phyloP scores from a whole-genome alignment of 2,113 vertebrate species.

The Nansenia antarctica region DNA sequence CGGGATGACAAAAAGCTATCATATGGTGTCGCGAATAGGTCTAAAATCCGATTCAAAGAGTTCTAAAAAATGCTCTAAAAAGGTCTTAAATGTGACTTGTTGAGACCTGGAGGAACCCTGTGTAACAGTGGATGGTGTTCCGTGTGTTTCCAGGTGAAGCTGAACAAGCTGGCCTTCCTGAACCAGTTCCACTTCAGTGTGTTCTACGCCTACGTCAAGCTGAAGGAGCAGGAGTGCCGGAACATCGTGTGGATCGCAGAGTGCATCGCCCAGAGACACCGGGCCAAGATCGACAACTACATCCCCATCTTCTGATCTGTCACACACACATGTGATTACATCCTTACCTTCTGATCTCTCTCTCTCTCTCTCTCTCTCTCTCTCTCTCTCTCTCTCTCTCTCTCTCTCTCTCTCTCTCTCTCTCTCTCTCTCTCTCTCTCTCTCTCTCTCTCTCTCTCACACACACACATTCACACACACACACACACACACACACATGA shows the following conservation, averaged over 20 bases:
- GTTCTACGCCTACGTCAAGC: slow-evolving; percentile 87
- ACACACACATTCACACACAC: too few relatives aligned
- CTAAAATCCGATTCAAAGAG: too few relatives aligned
- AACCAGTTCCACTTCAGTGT: slow-evolving; percentile 90
- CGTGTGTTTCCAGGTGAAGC: slow-evolving; percentile 76
- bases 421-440: too few relatives aligned
- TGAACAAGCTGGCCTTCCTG: slow-evolving; percentile 85
- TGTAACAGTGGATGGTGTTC: too few relatives aligned
- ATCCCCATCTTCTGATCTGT: slow-evolving; percentile 79
- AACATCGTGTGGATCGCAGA: slow-evolving; percentile 92
- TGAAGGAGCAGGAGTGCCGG: slow-evolving; percentile 89
- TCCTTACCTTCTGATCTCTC: background rate
- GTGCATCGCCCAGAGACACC: slow-evolving; percentile 88
- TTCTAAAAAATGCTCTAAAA: too few relatives aligned
- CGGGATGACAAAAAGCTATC: too few relatives aligned
- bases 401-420: too few relatives aligned
- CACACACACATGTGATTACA: background rate
- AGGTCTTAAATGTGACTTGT: too few relatives aligned
- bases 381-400: background rate
- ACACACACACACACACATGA: background rate
- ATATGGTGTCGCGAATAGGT: too few relatives aligned
- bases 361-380: background rate
- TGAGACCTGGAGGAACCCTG: too few relatives aligned
- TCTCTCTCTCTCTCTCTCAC: too few relatives aligned
- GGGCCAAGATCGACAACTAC: slow-evolving; percentile 90